Evolutionary conservation across 2,797 vertebrate genomes (phyloP), one percentile per base, ranked within the genome.

Genomic region (Danio jaintianensis): DNA sequence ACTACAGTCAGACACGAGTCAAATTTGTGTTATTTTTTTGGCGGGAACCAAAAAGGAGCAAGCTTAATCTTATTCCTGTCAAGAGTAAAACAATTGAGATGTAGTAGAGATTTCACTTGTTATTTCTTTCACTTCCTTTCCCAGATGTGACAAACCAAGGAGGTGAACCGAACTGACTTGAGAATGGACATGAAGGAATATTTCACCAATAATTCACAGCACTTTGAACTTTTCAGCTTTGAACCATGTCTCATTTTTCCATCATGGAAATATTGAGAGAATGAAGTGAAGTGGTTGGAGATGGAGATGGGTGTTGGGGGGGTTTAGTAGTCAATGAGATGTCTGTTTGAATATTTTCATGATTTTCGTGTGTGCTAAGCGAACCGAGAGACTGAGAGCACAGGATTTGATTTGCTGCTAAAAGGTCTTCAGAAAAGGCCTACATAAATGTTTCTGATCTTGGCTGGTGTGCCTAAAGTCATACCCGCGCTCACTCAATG

Each of bases 131-230:
- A 69, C 40, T 55, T 62, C 69, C 69, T 67, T 77, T 43, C 85
- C 67, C 80, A 99, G 98, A 96, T 99, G 98, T 95, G 97, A 99
- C 91, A 96, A 96, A 92, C 98, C 97, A 0, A 95, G 97, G 91
- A 97, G 98, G 96, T 99, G 96, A 99, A 93, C 42, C 16, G 8
- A 62, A 92, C 88, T 83, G 88, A 90, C 88, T 87, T 87, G 87
- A 89, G 89, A 88, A 92, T 86, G 91, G 91, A 94, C 92, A 96
- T 97, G 96, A 98, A 98, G 97, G 96, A 97, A 95, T 95, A 92
- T 90, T 80, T 91, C 84, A 90, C 84, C 80, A 86, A 91, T 91
- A 91, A 91, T 91, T 94, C 91, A 96, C 95, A 96, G 97, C 98
- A 98, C 97, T 99, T 98, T 98, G 94, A 96, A 94, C 92, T 94